These are phyloP conservation scores for Lates japonicus DNA, from an alignment of 2,797 vertebrate species.

Conservation along the genomic window DNA sequence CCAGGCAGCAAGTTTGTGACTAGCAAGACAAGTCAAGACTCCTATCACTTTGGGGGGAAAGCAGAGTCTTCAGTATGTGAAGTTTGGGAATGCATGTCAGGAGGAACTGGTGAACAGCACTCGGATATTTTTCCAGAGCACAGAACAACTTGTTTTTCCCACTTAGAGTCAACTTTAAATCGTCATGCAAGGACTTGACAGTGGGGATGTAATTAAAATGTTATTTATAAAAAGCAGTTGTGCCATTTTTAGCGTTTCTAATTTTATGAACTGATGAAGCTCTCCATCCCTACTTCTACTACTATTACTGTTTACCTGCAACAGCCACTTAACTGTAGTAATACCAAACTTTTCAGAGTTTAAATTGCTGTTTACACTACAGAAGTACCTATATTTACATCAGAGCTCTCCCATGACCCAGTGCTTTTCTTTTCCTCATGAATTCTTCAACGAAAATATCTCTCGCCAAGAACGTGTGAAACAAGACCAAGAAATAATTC, in stretches of 20 bases:
- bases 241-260: no score
- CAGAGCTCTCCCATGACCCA: background rate
- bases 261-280: background rate
- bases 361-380: constrained; percentile 18
- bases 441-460: background rate
- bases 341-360: background rate
- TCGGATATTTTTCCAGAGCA: background rate
- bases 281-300: background rate
- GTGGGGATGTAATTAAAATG: background rate
- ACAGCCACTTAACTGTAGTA: background rate
- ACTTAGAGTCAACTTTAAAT: background rate
- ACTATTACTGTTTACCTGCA: background rate
- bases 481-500: background rate
- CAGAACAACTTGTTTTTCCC: background rate
- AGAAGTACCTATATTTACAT: constrained; percentile 14
- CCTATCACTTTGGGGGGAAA: background rate
- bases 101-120: background rate
- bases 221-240: background rate
- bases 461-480: background rate
- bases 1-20: constrained; percentile 23
- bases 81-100: constrained; percentile 6
- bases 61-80: background rate
- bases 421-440: background rate
- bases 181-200: no score
- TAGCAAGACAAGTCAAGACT: constrained; percentile 3